Evolutionary conservation across 2,888 invertebrate species (phyloP).

Genomic region (Chironomus tentans): DNA sequence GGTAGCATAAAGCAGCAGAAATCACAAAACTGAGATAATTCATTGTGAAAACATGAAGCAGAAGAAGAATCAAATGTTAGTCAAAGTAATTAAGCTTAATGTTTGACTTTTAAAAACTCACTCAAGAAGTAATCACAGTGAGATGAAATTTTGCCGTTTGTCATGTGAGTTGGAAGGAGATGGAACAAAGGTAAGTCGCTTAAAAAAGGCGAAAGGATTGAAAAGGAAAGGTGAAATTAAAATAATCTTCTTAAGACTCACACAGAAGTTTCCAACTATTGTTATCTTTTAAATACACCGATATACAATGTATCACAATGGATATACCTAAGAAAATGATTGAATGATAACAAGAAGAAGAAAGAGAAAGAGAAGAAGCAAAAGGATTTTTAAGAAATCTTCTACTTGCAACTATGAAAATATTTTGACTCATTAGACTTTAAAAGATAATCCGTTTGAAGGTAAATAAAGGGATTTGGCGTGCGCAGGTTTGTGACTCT

Average conservation of each 20-base stretch:
- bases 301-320: neutral
- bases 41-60: neutral
- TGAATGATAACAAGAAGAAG: too few relatives aligned
- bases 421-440: constrained; percentile 20
- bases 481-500: too few relatives aligned
- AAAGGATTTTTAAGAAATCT: too few relatives aligned
- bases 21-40: too few relatives aligned
- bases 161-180: too few relatives aligned
- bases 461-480: neutral
- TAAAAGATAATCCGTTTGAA: constrained; percentile 2
- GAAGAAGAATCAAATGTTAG: neutral
- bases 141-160: too few relatives aligned
- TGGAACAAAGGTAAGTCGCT: too few relatives aligned
- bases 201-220: neutral
- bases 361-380: too few relatives aligned
- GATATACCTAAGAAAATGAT: neutral
- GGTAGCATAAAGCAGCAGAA: too few relatives aligned
- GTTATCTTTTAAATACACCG: neutral
- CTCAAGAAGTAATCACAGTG: neutral
- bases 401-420: neutral
- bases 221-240: neutral
- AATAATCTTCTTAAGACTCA: neutral
- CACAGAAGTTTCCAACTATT: neutral
- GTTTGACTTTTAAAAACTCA: neutral
- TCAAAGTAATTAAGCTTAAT: neutral